Evolutionary conservation across 2,888 invertebrate species (phyloP), one percentile per base, ranked within the genome.

Genomic region (Pyrochroa serraticornis): DNA sequence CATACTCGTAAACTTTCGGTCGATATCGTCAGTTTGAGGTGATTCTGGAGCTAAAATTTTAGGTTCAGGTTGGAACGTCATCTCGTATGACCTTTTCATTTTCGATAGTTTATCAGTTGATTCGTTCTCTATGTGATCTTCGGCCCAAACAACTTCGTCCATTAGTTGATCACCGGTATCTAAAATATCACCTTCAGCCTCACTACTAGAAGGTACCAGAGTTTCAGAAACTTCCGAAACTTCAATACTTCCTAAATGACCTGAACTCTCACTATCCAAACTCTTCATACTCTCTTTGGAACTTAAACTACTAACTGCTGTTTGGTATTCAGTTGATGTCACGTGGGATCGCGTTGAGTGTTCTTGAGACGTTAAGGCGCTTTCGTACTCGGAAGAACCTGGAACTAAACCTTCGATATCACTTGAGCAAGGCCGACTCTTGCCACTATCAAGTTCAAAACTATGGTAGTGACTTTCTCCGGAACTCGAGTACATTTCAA

Each of bases 211-310:
- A 8, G 95, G 93, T 7, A 97, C 90, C 6, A 97, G 80, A 1
- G 97, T 97, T 81, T 96, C 96, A 0, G 95, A 95, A 22, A 91
- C 84, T 78, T 97, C 96, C 32, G 95, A 95, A 34, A 93, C 88
- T 80, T 95, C 95, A 62, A 94, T 87, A 73, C 94, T 94, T 0
- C 91, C 93, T 54, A 95, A 82, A 77, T 94, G 91, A 10, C 93
- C 93, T 0, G 94, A 94, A 64, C 91, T 92, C 78, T 94, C 90
- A 1, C 94, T 95, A 73, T 93, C 93, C 38, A 95, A 81, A 57
- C 94, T 94, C 74, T 89, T 92, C 89, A 93, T 92, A 62, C 94
- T 94, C 74, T 93, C 93, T 68, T 91, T 87, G 0, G 94, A 93
- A 74, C 93, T 93, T 58, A 94, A 81, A n/a, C 92, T 91, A 71